Conservation (phyloP, 2,113 vertebrate species). For the Lanius ludovicianus region DNA sequence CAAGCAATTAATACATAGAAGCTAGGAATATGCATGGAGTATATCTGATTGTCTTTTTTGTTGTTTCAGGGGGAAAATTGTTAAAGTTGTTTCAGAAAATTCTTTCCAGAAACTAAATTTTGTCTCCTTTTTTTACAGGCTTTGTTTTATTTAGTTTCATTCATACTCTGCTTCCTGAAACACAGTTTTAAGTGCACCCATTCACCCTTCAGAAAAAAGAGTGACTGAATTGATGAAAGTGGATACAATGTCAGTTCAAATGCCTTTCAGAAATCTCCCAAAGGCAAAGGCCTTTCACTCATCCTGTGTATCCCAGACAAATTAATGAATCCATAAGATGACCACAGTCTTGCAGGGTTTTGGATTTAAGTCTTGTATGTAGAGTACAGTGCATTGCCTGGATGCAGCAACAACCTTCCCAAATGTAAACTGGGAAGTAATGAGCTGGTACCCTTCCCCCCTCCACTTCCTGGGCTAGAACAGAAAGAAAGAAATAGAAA, state of each 20-base stretch:
- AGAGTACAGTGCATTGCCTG: neutral
- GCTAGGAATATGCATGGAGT: accelerated
- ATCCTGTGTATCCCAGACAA: neutral
- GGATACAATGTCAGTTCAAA: neutral
- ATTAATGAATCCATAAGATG: neutral
- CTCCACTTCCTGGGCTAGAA: neutral
- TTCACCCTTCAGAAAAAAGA: neutral
- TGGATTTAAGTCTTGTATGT: neutral
- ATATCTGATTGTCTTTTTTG: neutral
- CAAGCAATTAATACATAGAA: neutral
- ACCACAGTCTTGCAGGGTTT: neutral
- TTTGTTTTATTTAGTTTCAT: neutral
- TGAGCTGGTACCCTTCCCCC: neutral
- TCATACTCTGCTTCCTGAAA: neutral
- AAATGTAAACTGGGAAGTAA: neutral
- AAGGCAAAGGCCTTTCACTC: neutral
- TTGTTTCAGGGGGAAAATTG: neutral
- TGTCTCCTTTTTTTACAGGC: neutral
- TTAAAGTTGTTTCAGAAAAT: neutral
- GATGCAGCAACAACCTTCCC: accelerated
- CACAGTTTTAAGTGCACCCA: neutral
- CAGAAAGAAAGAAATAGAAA: neutral
- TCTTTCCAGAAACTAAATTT: neutral
- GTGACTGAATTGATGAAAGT: neutral
- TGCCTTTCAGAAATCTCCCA: neutral